phyloP scores from a whole-genome alignment of 92 coral and sea anemone species.

The Montipora capitata region DNA sequence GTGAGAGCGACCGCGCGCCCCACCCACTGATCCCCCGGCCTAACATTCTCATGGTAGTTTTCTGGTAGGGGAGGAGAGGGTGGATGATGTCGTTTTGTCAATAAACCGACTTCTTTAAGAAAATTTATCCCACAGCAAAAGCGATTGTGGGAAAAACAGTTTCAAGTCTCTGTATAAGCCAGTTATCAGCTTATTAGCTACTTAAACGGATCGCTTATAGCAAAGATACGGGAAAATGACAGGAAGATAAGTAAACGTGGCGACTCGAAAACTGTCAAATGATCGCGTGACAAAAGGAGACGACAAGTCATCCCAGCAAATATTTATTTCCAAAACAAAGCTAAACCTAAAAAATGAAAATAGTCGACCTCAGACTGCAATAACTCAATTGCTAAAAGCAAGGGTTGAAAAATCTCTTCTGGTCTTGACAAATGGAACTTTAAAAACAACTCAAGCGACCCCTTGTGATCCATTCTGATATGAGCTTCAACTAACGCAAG shows the following conservation, averaged over 20 bases:
- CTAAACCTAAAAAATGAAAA: not conserved
- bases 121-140: no score
- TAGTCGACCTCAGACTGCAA: not conserved
- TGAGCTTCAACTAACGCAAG: not conserved
- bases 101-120: no score
- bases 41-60: no score
- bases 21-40: no score
- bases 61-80: no score
- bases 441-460: not conserved
- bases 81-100: no score
- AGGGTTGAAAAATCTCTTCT: not conserved
- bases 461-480: not conserved
- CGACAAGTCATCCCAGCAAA: not conserved
- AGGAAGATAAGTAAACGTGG: not conserved
- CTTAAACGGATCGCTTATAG: not conserved
- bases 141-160: no score
- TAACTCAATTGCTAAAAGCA: not conserved
- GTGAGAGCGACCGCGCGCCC: no score
- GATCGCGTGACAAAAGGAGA: not conserved
- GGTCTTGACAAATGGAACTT: not conserved
- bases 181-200: conserved; percentile 14
- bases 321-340: not conserved
- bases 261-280: not conserved
- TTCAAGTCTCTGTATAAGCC: no score
- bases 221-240: no score